Evolutionary conservation across 2,113 vertebrate genomes (phyloP).

Genomic region (Lichenostomus cassidix): DNA sequence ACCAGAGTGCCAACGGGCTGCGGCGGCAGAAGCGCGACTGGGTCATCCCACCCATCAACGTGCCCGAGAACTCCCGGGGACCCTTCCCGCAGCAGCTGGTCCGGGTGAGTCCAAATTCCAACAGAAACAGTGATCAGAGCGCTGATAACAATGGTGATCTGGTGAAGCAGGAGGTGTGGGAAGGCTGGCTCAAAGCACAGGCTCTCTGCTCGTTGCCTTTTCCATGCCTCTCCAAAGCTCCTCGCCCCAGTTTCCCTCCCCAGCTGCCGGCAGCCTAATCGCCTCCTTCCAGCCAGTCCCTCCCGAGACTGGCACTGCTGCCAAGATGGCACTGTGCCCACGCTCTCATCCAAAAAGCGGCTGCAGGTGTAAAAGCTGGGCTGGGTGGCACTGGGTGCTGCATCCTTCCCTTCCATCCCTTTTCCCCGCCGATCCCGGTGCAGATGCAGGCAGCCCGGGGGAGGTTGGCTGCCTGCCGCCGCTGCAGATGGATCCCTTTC

Average conservation of each 20-base stretch:
- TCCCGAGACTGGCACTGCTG: background rate
- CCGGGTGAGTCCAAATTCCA: slow-evolving; percentile 80
- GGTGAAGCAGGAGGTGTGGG: background rate
- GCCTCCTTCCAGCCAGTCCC: slow-evolving; percentile 36
- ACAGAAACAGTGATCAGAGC: rapidly evolving
- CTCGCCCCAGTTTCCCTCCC: background rate
- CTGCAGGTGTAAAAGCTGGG: slow-evolving; percentile 42
- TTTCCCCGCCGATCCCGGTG: background rate
- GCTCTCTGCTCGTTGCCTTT: background rate
- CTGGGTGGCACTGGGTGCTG: slow-evolving; percentile 13
- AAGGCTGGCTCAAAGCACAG: background rate
- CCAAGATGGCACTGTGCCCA: slow-evolving; percentile 35
- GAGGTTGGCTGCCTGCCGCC: slow-evolving; percentile 6
- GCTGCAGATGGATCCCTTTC: slow-evolving; percentile 25
- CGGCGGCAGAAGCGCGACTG: slow-evolving; percentile 92
- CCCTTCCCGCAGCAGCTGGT: slow-evolving; percentile 97
- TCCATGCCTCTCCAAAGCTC: background rate
- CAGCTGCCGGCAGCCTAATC: slow-evolving; percentile 16
- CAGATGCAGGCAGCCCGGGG: background rate
- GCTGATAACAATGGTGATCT: background rate
- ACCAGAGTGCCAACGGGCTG: slow-evolving; percentile 73
- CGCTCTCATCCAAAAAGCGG: background rate
- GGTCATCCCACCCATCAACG: slow-evolving; percentile 98
- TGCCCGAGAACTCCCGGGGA: slow-evolving; percentile 92
- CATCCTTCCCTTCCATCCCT: background rate